Evolutionary conservation across 2,888 invertebrate species (phyloP).

Genomic region (Pseudanteris insignis): DNA sequence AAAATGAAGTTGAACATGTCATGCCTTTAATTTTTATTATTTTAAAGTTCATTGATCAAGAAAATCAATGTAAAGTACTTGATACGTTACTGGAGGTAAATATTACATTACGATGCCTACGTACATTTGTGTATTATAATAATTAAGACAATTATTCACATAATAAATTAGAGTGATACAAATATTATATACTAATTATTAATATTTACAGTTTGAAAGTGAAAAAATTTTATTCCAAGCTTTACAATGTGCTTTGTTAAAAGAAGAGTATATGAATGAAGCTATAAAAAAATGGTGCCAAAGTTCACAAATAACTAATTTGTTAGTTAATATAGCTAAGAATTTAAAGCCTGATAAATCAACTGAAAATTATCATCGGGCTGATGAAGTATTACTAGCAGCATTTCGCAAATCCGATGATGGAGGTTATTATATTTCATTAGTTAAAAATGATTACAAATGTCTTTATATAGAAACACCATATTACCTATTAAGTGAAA

Average conservation of each 20-base stretch:
- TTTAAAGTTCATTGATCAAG: slow-evolving; percentile 68
- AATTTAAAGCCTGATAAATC: slow-evolving; percentile 48
- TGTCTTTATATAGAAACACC: too few species aligned
- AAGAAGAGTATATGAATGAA: slow-evolving; percentile 63
- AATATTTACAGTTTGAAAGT: slow-evolving; percentile 53
- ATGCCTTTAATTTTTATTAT: slow-evolving; percentile 74
- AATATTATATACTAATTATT: too few species aligned
- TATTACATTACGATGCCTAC: slow-evolving; percentile 8
- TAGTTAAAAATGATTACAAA: too few species aligned
- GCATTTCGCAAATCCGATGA: slow-evolving; percentile 56
- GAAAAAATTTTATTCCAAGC: slow-evolving; percentile 49
- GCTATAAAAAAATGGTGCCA: slow-evolving; percentile 68
- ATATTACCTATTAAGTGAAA: too few species aligned
- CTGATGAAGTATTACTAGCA: slow-evolving; percentile 51
- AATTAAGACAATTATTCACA: too few species aligned
- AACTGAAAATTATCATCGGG: slow-evolving; percentile 43
- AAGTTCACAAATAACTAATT: slow-evolving; percentile 63
- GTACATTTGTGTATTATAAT: background rate
- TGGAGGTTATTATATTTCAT: slow-evolving; percentile 54
- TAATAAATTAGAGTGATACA: background rate
- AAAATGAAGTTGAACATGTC: slow-evolving; percentile 69
- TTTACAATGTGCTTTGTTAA: slow-evolving; percentile 61
- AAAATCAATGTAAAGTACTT: slow-evolving; percentile 70
- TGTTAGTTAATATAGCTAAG: slow-evolving; percentile 63
- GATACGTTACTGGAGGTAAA: slow-evolving; percentile 70